phyloP scores from a whole-genome alignment of 2,888 invertebrate genomes.

The Melinaea marsaeus region DNA sequence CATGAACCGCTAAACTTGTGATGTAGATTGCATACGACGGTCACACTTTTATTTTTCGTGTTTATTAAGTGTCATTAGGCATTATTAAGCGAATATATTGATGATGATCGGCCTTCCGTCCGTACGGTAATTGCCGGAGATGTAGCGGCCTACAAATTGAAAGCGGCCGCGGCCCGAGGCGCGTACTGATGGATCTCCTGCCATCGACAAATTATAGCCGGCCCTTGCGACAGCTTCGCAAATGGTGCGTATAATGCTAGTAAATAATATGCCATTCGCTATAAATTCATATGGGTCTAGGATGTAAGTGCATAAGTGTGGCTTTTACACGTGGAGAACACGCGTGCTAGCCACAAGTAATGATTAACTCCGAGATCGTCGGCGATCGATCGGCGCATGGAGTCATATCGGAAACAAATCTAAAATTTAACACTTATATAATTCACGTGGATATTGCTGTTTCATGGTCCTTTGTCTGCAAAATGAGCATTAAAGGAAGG shows the following conservation, averaged over 20 bases:
- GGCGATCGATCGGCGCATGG: not conserved
- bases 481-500: constrained; percentile 44
- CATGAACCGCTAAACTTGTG: constrained; percentile 47
- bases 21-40: constrained; percentile 64
- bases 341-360: constrained; percentile 26
- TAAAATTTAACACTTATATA: constrained; percentile 26
- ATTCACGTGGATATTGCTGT: constrained; percentile 31
- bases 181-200: constrained; percentile 75
- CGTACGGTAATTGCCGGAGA: constrained; percentile 70
- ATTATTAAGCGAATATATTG: constrained; percentile 75
- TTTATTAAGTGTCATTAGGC: constrained; percentile 77
- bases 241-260: constrained; percentile 77
- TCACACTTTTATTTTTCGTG: constrained; percentile 72
- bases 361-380: constrained; percentile 9
- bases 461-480: constrained; percentile 59
- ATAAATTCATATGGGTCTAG: constrained; percentile 67
- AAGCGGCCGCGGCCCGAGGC: constrained; percentile 73
- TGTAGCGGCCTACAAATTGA: constrained; percentile 77
- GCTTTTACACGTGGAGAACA: constrained; percentile 43
- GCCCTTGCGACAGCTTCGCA: constrained; percentile 76
- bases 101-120: constrained; percentile 75
- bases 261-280: constrained; percentile 69
- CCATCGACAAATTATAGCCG: constrained; percentile 75
- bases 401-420: constrained; percentile 15
- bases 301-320: constrained; percentile 47